Percentiles rank a stretch among this genome's conserved stretches.
phyloP scores from a whole-genome alignment of 2,113 vertebrate genomes.

The Ochotona princeps region DNA sequence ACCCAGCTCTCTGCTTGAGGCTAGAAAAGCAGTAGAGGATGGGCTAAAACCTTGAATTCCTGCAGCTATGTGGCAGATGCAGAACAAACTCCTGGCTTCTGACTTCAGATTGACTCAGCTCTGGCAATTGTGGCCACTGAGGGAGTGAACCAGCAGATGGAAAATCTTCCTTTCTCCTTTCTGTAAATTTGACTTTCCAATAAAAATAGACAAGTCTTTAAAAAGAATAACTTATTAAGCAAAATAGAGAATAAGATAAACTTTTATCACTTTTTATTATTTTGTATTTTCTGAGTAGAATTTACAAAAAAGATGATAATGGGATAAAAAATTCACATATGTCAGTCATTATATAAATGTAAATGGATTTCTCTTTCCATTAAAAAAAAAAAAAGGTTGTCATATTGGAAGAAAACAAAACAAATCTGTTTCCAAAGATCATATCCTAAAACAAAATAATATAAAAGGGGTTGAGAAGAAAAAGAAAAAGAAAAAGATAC shows the following conservation, averaged over 20 bases:
- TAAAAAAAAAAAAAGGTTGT: background rate
- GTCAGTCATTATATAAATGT: background rate
- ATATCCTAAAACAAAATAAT: background rate
- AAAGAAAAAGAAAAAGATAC: background rate
- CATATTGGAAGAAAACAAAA: background rate
- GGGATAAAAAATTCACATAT: slow-evolving; percentile 23
- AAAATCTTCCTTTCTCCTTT: no score
- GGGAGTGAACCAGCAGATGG: no score
- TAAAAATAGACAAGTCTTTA: no score
- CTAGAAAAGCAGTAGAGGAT: background rate
- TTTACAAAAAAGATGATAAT: background rate
- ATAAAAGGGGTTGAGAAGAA: background rate
- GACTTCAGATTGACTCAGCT: no score
- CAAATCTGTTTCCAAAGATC: background rate
- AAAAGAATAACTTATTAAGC: background rate
- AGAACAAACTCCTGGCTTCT: no score
- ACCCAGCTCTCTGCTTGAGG: no score
- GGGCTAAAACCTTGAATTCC: background rate
- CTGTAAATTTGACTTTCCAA: no score
- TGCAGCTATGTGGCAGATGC: no score
- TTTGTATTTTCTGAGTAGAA: slow-evolving; percentile 31
- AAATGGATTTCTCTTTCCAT: background rate
- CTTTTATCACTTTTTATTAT: background rate
- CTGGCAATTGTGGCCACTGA: no score
- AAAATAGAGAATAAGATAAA: background rate